These are phyloP conservation scores for Heliconius eleuchia DNA, from an alignment of 1,140 invertebrate genomes.

Conservation along the genomic window DNA sequence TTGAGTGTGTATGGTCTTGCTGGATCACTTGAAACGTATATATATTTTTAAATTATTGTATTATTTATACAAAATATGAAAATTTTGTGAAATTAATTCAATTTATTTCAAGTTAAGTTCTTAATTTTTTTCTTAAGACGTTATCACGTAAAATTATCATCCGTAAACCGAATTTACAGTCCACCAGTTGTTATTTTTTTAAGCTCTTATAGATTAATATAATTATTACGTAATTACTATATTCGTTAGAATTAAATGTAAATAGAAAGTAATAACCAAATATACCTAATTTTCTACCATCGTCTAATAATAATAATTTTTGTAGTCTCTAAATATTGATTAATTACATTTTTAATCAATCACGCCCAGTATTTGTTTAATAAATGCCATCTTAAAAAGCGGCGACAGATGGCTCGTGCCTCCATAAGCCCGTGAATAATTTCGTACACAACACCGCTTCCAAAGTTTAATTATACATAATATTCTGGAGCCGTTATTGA, in stretches of 20 bases:
- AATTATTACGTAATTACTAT: no score
- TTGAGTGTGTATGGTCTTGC: not conserved
- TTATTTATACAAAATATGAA: no score
- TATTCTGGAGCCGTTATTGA: conserved; percentile 13
- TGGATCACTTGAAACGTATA: no score
- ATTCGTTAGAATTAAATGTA: not conserved
- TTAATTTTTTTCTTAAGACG: no score
- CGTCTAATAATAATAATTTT: not conserved
- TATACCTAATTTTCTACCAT: not conserved
- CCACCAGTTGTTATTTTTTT: no score
- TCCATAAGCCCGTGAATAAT: conserved; percentile 22
- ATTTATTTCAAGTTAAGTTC: no score
- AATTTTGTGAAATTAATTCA: no score
- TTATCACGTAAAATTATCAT: no score
- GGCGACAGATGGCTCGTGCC: conserved; percentile 25
- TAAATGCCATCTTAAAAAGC: conserved; percentile 20
- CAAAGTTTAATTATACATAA: conserved; percentile 16
- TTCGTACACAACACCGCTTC: conserved; percentile 18
- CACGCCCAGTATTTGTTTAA: conserved; percentile 20
- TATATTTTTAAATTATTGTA: no score
- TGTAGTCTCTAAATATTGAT: not conserved
- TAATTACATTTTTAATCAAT: conserved; percentile 21
- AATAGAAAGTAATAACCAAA: not conserved
- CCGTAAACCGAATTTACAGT: no score
- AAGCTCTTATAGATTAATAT: no score